Evolutionary conservation across 2,797 vertebrate genomes (phyloP).

Genomic region (Gephyroberyx darwinii): DNA sequence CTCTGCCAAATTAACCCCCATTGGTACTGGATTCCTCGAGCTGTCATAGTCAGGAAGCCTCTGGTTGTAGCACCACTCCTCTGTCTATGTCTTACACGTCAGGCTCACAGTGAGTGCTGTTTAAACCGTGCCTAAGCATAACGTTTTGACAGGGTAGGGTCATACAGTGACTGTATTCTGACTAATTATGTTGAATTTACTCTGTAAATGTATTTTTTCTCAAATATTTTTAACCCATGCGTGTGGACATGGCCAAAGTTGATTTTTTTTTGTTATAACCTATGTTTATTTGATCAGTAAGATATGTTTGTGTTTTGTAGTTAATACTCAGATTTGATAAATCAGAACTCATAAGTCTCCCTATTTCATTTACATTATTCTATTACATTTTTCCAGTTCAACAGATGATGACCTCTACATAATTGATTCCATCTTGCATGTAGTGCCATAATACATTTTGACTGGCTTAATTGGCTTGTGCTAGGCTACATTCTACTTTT

Average conservation of each 20-base stretch:
- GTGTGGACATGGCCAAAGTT: conserved; percentile 77
- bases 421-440: conserved; percentile 49
- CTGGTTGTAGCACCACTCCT: conserved; percentile 45
- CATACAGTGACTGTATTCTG: conserved; percentile 62
- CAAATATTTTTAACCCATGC: conserved; percentile 71
- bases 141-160: conserved; percentile 53
- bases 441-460: conserved; percentile 54
- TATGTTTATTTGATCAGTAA: conserved; percentile 74
- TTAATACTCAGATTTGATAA: conserved; percentile 69
- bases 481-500: conserved; percentile 49
- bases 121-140: conserved; percentile 69
- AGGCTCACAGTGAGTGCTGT: conserved; percentile 60
- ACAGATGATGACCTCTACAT: conserved; percentile 59
- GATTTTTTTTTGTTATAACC: conserved; percentile 76
- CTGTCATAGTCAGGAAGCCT: conserved; percentile 47
- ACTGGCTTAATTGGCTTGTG: conserved; percentile 48
- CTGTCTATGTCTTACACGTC: conserved; percentile 53
- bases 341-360: conserved; percentile 57
- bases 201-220: conserved; percentile 70
- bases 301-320: conserved; percentile 66
- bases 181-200: conserved; percentile 72
- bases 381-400: conserved; percentile 59
- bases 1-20: conserved; percentile 60
- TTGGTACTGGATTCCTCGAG: conserved; percentile 49
- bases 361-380: conserved; percentile 52